Conservation (phyloP, 2,888 invertebrate species). For the Calephelis perditalis region DNA sequence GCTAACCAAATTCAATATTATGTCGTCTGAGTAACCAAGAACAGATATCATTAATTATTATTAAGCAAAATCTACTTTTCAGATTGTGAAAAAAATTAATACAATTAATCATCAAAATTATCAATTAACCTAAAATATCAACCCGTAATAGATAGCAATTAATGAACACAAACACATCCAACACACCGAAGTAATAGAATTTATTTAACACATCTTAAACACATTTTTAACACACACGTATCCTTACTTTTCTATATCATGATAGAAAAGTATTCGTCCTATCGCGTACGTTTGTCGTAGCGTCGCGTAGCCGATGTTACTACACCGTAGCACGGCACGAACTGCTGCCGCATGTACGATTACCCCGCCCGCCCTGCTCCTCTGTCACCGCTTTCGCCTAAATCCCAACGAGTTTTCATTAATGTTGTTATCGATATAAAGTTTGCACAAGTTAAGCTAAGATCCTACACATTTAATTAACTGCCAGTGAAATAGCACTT, state of each 20-base stretch:
- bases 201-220: background rate
- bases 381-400: slow-evolving; percentile 64
- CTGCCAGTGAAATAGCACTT: slow-evolving; percentile 64
- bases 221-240: slow-evolving; percentile 6
- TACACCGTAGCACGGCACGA: slow-evolving; percentile 50
- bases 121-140: slow-evolving; percentile 11
- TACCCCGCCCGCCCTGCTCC: slow-evolving; percentile 51
- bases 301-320: slow-evolving; percentile 48
- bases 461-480: slow-evolving; percentile 68
- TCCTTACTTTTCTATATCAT: background rate
- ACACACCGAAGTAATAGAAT: slow-evolving; percentile 2
- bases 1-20: no score
- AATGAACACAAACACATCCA: slow-evolving; percentile 9
- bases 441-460: slow-evolving; percentile 65
- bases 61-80: no score
- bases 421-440: slow-evolving; percentile 75
- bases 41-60: no score
- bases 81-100: no score
- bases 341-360: slow-evolving; percentile 51
- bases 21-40: no score
- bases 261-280: slow-evolving; percentile 1
- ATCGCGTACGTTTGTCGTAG: slow-evolving; percentile 16
- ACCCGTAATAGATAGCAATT: slow-evolving; percentile 4
- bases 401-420: slow-evolving; percentile 73
- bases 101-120: no score